Evolutionary conservation across 2,797 vertebrate genomes (phyloP).

Genomic region (Takifugu ocellatus): DNA sequence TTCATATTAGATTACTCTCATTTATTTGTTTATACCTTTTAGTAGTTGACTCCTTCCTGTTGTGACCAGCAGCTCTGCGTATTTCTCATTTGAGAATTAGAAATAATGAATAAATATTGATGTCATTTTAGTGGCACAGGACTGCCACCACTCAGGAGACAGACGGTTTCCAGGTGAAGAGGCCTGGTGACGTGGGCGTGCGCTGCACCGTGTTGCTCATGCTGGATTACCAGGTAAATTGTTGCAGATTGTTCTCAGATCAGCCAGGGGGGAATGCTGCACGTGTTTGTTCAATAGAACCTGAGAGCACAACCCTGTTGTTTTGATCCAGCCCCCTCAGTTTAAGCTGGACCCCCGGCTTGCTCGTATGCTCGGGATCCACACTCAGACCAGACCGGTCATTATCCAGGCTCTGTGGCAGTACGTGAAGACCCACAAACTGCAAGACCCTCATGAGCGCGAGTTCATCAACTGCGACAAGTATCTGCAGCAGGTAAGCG

Average conservation of each 20-base stretch:
- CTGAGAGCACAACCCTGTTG: background rate
- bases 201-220: slow-evolving; percentile 98
- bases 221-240: slow-evolving; percentile 95
- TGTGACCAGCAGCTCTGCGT: background rate
- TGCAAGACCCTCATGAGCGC: slow-evolving; percentile 96
- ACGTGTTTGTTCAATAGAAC: background rate
- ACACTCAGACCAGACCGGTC: slow-evolving; percentile 96
- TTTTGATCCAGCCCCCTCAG: slow-evolving; percentile 85
- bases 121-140: slow-evolving; percentile 90
- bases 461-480: slow-evolving; percentile 99
- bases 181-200: slow-evolving; percentile 94
- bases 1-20: background rate
- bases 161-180: slow-evolving; percentile 98
- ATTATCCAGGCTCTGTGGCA: slow-evolving; percentile 99
- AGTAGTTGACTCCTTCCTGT: background rate
- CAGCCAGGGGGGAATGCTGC: background rate
- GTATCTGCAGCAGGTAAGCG: slow-evolving; percentile 92
- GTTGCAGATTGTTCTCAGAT: background rate
- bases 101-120: background rate
- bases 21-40: background rate
- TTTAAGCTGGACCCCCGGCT: slow-evolving; percentile 96
- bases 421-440: slow-evolving; percentile 99
- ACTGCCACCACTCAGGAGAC: slow-evolving; percentile 99
- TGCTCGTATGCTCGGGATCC: slow-evolving; percentile 94
- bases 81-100: too few species aligned